phyloP scores from a whole-genome alignment of 2,797 vertebrate genomes.

The Lepilemur ruficaudatus region DNA sequence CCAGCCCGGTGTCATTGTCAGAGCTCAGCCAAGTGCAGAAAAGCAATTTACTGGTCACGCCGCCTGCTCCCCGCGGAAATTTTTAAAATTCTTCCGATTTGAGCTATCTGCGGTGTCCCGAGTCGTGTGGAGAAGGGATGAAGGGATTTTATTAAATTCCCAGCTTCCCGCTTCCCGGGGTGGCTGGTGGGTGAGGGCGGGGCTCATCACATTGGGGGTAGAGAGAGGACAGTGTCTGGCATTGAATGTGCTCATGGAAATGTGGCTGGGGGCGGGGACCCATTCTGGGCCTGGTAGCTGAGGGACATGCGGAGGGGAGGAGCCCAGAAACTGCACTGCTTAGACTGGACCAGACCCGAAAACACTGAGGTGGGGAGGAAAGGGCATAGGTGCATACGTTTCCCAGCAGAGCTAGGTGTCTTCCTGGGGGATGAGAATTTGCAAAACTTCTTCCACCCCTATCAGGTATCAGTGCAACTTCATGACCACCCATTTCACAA shows the following conservation, averaged over 20 bases:
- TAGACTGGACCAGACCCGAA: background rate
- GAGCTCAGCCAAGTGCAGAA: conserved; percentile 80
- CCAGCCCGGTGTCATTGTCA: conserved; percentile 75
- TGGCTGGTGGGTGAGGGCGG: background rate
- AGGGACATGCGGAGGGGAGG: background rate
- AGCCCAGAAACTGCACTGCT: background rate
- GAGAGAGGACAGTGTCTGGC: background rate
- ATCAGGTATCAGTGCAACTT: background rate
- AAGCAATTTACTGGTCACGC: conserved; percentile 81
- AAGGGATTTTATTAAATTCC: conserved; percentile 79
- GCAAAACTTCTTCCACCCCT: background rate
- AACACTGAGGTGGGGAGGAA: background rate
- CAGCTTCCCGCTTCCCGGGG: conserved; percentile 65
- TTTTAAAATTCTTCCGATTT: conserved; percentile 80
- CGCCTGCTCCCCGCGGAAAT: conserved; percentile 74
- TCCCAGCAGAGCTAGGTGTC: background rate
- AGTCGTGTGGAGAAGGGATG: conserved; percentile 67
- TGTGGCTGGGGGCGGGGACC: background rate
- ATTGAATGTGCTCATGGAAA: conserved; percentile 53
- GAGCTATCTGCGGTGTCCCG: conserved; percentile 69
- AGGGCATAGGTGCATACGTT: background rate
- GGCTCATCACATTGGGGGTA: background rate
- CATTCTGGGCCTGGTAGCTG: background rate
- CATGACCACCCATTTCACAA: background rate
- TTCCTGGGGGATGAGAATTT: background rate